Evolutionary conservation across 1,140 invertebrate genomes (phyloP).

Genomic region (Heliconius hewitsoni): DNA sequence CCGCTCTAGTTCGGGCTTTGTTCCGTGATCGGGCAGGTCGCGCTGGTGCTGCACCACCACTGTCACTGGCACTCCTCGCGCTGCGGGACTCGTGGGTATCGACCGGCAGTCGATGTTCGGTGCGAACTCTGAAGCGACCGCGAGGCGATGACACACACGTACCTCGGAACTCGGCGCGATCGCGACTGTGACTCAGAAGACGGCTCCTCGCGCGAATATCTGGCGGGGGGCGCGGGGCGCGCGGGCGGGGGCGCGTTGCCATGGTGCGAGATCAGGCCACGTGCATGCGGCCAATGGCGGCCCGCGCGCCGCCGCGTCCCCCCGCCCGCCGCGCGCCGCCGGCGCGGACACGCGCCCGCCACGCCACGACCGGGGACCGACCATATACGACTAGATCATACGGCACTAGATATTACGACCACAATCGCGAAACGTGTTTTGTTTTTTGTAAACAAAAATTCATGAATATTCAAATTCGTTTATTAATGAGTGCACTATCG

Average conservation of each 20-base stretch:
- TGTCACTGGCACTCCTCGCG: neutral
- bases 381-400: neutral
- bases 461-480: neutral
- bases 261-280: slow-evolving; percentile 79
- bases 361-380: slow-evolving; percentile 41
- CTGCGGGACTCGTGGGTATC: slow-evolving; percentile 46
- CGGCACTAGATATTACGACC: neutral
- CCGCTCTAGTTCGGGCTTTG: neutral
- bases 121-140: slow-evolving; percentile 26
- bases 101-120: slow-evolving; percentile 52
- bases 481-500: neutral
- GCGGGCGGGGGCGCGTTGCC: slow-evolving; percentile 64
- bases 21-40: neutral
- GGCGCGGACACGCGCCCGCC: slow-evolving; percentile 41
- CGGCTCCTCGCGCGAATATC: slow-evolving; percentile 47
- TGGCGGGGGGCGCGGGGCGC: slow-evolving; percentile 40
- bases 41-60: neutral
- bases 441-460: neutral
- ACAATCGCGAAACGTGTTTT: neutral
- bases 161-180: slow-evolving; percentile 46
- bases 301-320: slow-evolving; percentile 34
- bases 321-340: slow-evolving; percentile 12
- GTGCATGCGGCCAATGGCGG: slow-evolving; percentile 71
- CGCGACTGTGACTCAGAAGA: slow-evolving; percentile 46
- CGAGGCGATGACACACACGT: slow-evolving; percentile 43